Percentiles rank a stretch among this genome's conserved stretches.
phyloP scores from a whole-genome alignment of 2,113 vertebrate species.

The Rhea pennata region DNA sequence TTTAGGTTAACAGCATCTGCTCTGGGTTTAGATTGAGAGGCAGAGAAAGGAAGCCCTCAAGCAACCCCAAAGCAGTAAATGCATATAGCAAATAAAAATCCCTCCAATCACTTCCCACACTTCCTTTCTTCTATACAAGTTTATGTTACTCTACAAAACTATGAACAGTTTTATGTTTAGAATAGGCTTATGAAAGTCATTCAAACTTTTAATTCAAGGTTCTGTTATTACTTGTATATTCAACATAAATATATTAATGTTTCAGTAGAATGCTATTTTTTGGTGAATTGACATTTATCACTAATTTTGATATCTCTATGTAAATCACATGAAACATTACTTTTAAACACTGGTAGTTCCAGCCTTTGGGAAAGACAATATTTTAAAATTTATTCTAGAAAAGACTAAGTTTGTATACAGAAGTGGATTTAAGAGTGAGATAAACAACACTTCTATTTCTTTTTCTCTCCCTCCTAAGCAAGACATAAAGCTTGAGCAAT shows the following conservation, averaged over 20 bases:
- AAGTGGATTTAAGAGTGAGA: not conserved
- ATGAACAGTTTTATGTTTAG: not conserved
- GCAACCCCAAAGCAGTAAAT: not conserved
- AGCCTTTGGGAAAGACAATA: not conserved
- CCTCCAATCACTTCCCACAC: rapidly evolving
- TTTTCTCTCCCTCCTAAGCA: not conserved
- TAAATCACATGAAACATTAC: not conserved
- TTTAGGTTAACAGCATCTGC: not conserved
- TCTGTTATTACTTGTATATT: not conserved
- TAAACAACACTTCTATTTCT: not conserved
- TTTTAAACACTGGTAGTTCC: not conserved
- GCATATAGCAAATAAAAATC: not conserved
- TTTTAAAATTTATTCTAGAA: not conserved
- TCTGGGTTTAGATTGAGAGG: not conserved
- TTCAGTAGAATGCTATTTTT: not conserved
- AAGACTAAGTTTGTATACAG: not conserved
- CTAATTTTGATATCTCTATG: not conserved
- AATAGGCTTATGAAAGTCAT: not conserved
- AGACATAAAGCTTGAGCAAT: not conserved
- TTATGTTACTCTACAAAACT: not conserved
- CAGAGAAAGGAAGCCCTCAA: not conserved
- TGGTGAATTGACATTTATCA: not conserved
- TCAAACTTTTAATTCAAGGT: not conserved
- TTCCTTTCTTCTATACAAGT: not conserved
- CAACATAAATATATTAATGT: not conserved